Percentiles rank a stretch among this genome's conserved stretches.
phyloP scores from a whole-genome alignment of 1,140 invertebrate species.

The Trachymyrmex septentrionalis region DNA sequence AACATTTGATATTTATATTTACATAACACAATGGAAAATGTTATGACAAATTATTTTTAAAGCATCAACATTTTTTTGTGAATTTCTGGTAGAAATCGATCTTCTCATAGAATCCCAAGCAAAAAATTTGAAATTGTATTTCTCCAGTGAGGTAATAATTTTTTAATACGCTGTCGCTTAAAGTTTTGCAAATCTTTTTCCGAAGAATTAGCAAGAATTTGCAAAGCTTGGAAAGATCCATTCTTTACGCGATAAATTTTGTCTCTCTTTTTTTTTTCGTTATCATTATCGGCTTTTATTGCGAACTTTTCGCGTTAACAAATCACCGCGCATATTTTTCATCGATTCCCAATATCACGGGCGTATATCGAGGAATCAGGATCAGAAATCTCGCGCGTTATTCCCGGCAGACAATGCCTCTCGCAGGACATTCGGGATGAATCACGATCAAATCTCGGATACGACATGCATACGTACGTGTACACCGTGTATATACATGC shows the following conservation, averaged over 20 bases:
- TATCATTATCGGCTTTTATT: conserved; percentile 70
- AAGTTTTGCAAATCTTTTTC: conserved; percentile 12
- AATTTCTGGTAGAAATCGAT: background rate
- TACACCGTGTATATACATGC: conserved; percentile 1
- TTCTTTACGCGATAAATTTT: conserved; percentile 50
- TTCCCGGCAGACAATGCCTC: conserved; percentile 71
- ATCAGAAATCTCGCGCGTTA: conserved; percentile 74
- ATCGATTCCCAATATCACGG: conserved; percentile 70
- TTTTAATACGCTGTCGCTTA: background rate
- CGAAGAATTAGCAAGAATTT: conserved; percentile 16
- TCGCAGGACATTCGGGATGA: conserved; percentile 68
- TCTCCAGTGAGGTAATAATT: background rate
- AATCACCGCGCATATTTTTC: conserved; percentile 73
- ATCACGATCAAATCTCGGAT: conserved; percentile 61
- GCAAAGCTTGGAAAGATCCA: conserved; percentile 12
- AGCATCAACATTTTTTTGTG: background rate
- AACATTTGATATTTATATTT: conserved; percentile 13
- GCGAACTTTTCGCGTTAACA: conserved; percentile 65
- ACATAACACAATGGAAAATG: background rate
- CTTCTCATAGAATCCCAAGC: background rate
- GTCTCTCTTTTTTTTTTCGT: conserved; percentile 9
- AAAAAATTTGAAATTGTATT: conserved; percentile 24
- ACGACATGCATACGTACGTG: conserved; percentile 4
- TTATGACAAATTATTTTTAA: background rate
- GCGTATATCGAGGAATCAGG: conserved; percentile 68